These are phyloP conservation scores for Coluber constrictor DNA, from an alignment of 2,797 vertebrate species.

Conservation along the genomic window DNA sequence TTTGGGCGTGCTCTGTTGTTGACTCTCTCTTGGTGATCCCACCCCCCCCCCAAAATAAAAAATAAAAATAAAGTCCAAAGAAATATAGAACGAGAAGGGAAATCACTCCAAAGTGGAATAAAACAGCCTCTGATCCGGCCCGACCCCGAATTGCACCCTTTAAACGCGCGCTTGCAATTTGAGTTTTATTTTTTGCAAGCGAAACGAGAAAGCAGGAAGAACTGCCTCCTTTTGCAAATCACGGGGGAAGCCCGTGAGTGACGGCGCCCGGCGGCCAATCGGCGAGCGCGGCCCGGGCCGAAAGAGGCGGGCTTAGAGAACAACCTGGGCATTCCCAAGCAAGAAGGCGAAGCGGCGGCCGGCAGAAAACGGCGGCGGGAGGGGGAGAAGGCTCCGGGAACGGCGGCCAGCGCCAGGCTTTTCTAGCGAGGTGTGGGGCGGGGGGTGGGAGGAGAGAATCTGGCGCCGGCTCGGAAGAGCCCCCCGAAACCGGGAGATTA, in stretches of 20 bases:
- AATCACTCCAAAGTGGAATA: background rate
- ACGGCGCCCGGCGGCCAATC: background rate
- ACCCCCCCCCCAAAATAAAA: background rate
- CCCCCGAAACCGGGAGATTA: rapidly evolving
- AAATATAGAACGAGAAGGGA: background rate
- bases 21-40: background rate
- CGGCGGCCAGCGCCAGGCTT: background rate
- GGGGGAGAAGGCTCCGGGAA: background rate
- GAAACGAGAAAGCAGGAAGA: slow-evolving; percentile 14
- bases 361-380: background rate
- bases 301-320: background rate
- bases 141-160: background rate
- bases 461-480: background rate
- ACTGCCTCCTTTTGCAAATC: background rate
- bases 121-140: background rate
- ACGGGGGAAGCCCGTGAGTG: background rate
- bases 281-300: background rate
- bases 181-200: background rate
- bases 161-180: rapidly evolving
- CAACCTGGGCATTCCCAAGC: background rate
- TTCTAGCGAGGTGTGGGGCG: background rate
- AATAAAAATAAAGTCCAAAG: background rate
- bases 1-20: background rate
- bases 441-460: background rate
- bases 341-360: background rate